Conservation (phyloP, 2,113 vertebrate genomes). For the Calyptommatus sinebrachiatus region DNA sequence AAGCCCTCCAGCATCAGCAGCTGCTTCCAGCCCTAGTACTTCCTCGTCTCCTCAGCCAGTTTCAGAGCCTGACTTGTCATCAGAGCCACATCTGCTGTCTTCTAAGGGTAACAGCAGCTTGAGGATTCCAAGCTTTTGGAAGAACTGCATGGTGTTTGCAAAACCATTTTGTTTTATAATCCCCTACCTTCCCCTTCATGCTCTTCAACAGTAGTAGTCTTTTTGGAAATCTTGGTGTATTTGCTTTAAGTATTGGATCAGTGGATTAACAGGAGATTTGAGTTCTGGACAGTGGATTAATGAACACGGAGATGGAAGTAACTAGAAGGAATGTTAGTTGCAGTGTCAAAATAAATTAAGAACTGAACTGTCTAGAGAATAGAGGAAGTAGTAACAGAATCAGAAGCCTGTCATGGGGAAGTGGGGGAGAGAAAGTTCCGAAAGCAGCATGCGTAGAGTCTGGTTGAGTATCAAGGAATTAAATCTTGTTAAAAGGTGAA, state of each 20-base stretch:
- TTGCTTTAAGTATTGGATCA: conserved; percentile 47
- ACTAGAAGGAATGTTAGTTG: conserved; percentile 32
- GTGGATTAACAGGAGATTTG: conserved; percentile 42
- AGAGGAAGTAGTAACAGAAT: not conserved
- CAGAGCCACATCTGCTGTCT: conserved; percentile 79
- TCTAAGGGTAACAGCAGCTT: conserved; percentile 82
- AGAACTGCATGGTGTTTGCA: conserved; percentile 71
- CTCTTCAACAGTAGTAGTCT: conserved; percentile 51
- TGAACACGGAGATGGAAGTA: conserved; percentile 39
- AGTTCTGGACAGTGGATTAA: conserved; percentile 34
- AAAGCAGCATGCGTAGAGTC: not conserved
- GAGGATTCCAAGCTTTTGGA: conserved; percentile 69
- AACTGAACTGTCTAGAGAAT: not conserved
- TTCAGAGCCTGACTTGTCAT: conserved; percentile 80
- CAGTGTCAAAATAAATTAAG: not conserved
- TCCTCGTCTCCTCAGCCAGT: conserved; percentile 84
- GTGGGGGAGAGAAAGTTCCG: too few species aligned
- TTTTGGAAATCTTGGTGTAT: conserved; percentile 22
- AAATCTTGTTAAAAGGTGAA: not conserved
- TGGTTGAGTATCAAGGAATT: not conserved
- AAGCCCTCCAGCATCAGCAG: conserved; percentile 82
- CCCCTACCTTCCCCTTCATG: conserved; percentile 43
- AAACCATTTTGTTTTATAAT: conserved; percentile 42
- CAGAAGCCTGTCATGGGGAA: not conserved
- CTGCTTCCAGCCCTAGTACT: conserved; percentile 82